Evolutionary conservation across 2,888 invertebrate species (phyloP).

Genomic region (Drosophila helvetica): DNA sequence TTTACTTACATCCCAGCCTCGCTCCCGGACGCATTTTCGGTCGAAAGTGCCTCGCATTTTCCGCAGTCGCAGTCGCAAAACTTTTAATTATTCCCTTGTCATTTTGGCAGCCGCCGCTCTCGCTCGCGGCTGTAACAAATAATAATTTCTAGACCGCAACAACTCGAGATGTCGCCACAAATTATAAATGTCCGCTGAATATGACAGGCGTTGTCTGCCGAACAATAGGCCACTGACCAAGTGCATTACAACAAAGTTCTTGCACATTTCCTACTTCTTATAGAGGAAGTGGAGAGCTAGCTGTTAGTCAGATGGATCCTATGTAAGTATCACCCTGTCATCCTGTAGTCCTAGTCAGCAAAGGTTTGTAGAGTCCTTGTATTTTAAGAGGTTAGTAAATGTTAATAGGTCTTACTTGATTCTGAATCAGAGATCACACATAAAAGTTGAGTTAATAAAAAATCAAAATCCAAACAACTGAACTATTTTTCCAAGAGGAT

Average conservation of each 20-base stretch:
- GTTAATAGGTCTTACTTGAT: too few species aligned
- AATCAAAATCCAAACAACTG: too few species aligned
- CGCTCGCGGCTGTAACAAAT: slow-evolving; percentile 56
- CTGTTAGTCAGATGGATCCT: too few species aligned
- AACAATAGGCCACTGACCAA: slow-evolving; percentile 8
- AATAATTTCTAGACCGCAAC: slow-evolving; percentile 81
- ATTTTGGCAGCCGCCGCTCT: slow-evolving; percentile 44
- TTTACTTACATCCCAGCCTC: slow-evolving; percentile 12
- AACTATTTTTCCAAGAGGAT: too few species aligned
- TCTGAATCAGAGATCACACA: too few species aligned
- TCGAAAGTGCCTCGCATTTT: slow-evolving; percentile 14
- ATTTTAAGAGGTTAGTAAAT: too few species aligned
- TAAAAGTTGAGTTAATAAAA: too few species aligned
- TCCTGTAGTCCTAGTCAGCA: too few species aligned
- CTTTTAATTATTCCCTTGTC: slow-evolving; percentile 57
- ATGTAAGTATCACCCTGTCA: too few species aligned
- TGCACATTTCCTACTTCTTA: not conserved
- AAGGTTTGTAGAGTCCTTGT: too few species aligned
- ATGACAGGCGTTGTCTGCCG: slow-evolving; percentile 53
- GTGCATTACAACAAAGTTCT: not conserved
- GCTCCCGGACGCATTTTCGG: slow-evolving; percentile 18
- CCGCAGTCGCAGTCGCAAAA: slow-evolving; percentile 8
- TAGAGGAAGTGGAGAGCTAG: too few species aligned
- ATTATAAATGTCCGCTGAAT: slow-evolving; percentile 58
- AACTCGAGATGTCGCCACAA: slow-evolving; percentile 69